Base-by-base conservation (phyloP, 2,113 vertebrate genomes). In the Anguilla japonica region DNA sequence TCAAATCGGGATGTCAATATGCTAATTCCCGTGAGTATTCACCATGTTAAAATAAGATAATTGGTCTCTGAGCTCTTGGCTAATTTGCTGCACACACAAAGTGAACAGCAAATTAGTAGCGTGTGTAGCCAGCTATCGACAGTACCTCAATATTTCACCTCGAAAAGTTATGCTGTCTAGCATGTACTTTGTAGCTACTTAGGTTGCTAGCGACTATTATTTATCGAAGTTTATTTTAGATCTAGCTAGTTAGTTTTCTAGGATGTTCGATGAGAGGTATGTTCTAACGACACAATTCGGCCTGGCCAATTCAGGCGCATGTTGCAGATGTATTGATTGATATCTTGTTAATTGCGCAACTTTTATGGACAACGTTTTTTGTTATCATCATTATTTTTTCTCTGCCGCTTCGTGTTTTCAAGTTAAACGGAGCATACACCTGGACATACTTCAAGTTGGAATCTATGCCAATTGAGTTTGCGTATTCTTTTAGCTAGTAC, bases 1-100 rank as follows among this genome's bases (percentile, higher is more conserved):
- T 60, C 39, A 41, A 39, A 60, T 83, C 16, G 39, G 63, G 57
- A 84, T 71, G 39, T 41, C 57, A 84, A 84, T 22, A 84, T 84
- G 57, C 83, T 84, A 39, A 41, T 71, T 41, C 83, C 83, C 40
- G 83, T 84, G 83, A 63, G 83, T 84, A 84, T 84, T 75, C 13
- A 39, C 1, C n/a, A 57, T 57, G 60, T 83, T 83, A 20, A 57
- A 56, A 57, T 39, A 80, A 75, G 22, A 8, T 71, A 57, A 57
- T 57, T 57, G 6, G 60, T 63, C 16, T 63, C 60, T 22, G 60
- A 22, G 20, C 60, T 63, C 4, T 7, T 63, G 60, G 60, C 22
- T 63, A 63, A 63, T 63, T 63, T 63, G 20, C 7, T 26, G 60
- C 22, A 63, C 60, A 14, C 50, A 53, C 50, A 53, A 46, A 60